These are phyloP conservation scores for Fulmarus glacialis DNA, from an alignment of 2,113 vertebrate genomes.

Conservation along the genomic window DNA sequence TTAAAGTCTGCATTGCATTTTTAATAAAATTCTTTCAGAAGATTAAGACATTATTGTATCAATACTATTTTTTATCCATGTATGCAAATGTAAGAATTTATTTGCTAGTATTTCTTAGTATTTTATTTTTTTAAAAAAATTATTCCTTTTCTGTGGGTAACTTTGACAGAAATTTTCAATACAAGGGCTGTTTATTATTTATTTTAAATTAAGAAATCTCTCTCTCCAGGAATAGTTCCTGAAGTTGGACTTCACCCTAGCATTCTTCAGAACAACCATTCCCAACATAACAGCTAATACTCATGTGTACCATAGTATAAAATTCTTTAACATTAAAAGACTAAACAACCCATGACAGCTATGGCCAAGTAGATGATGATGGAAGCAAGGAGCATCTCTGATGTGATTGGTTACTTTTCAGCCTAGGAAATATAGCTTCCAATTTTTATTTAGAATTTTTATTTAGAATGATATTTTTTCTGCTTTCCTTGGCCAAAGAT, in stretches of 20 bases:
- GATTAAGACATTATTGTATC: neutral
- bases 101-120: neutral
- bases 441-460: neutral
- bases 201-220: neutral
- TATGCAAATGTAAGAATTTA: neutral
- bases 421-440: neutral
- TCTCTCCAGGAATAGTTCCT: neutral
- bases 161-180: neutral
- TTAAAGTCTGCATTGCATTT: neutral
- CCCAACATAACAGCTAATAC: neutral
- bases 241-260: neutral
- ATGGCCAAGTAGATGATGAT: neutral
- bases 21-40: neutral
- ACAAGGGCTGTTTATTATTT: neutral
- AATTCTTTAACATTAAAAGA: neutral
- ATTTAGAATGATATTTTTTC: neutral
- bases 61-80: neutral
- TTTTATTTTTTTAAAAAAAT: neutral
- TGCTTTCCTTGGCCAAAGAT: neutral
- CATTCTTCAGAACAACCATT: neutral
- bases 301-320: neutral
- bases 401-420: neutral
- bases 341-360: neutral
- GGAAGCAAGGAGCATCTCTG: neutral
- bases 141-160: neutral